Evolutionary conservation across 1,140 invertebrate genomes (phyloP), one percentile per base, ranked within the genome.

Genomic region (Drosophila prosaltans): DNA sequence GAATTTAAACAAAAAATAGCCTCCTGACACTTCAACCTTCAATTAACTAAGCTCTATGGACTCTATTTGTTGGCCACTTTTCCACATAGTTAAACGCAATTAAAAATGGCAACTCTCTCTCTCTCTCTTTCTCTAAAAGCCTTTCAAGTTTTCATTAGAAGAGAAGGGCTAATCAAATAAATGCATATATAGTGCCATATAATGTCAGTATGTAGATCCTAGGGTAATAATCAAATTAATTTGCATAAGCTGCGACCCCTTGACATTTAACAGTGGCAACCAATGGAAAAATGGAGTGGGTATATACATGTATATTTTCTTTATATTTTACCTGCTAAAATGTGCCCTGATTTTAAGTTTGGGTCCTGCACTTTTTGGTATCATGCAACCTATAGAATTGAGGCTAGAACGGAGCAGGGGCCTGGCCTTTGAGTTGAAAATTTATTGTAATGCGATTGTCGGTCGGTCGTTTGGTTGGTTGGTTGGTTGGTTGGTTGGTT

Each of bases 401-500:
- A 11, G 32, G 32, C 6, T 36, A 36, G 32, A 36, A 36, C 32
- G 6, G 26, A 55, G 51, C n/a, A 16, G 30, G 36, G 43, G 60
- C 48, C 72, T 78, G 75, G 74, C 74, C 75, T 78, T 78, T 78
- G 61, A 69, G 68, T 71, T 78, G 70, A 63, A 74, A 86, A 88
- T 86, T 83, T 86, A 86, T 86, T 89, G 80, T 86, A 86, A 88
- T 86, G 83, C 83, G 68, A 88, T 88, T 88, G 83, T 72, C 63
- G 72, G 69, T 72, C 43, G 72, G 60, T 65, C 32, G n/a, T n/a
- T n/a, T n/a, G 26, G 73, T 32, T 57, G 43, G 60, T 67, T 67
- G 72, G 69, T 72, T 40, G 72, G 60, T 65, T 30, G 26, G 73
- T 32, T 62, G 43, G 67, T 67, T 48, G 9, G 65, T 69, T 69